Percentiles rank a stretch among this genome's conserved stretches.
Evolutionary conservation across 2,113 vertebrate genomes (phyloP).

Genomic region (Oncorhynchus tshawytscha): DNA sequence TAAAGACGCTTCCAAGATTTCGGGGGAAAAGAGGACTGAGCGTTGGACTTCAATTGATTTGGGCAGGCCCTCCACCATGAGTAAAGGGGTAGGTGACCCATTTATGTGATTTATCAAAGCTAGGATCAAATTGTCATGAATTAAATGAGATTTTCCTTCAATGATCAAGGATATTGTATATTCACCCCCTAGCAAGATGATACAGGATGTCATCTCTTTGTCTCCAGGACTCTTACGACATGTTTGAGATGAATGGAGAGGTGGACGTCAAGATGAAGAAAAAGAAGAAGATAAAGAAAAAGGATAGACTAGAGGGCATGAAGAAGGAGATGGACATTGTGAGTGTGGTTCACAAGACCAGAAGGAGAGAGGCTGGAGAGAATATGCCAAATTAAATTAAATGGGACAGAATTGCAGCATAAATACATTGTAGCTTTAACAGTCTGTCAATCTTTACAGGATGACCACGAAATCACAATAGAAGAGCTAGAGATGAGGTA

Average conservation of each 20-base stretch:
- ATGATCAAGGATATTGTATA: background rate
- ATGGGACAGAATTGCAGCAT: background rate
- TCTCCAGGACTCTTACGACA: slow-evolving; percentile 76
- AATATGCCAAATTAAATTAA: background rate
- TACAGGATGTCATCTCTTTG: background rate
- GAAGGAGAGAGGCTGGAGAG: background rate
- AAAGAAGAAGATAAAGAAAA: slow-evolving; percentile 72
- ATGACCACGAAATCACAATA: slow-evolving; percentile 81
- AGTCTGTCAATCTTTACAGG: slow-evolving; percentile 58
- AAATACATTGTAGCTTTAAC: background rate
- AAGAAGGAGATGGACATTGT: slow-evolving; percentile 88
- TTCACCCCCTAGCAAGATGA: background rate
- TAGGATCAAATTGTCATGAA: too few species aligned
- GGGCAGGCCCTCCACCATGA: slow-evolving; percentile 57
- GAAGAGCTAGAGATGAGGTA: slow-evolving; percentile 82
- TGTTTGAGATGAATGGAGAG: slow-evolving; percentile 77
- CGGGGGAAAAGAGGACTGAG: slow-evolving; percentile 48
- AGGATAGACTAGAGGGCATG: slow-evolving; percentile 83
- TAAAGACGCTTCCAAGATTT: slow-evolving; percentile 55
- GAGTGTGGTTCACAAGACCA: slow-evolving; percentile 32
- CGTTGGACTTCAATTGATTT: slow-evolving; percentile 69
- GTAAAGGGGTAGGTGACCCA: slow-evolving; percentile 48
- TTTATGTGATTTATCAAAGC: background rate
- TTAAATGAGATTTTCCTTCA: too few species aligned
- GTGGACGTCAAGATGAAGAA: slow-evolving; percentile 74